Evolutionary conservation across 2,888 invertebrate genomes (phyloP).

Genomic region (Nasonovia ribisnigri): DNA sequence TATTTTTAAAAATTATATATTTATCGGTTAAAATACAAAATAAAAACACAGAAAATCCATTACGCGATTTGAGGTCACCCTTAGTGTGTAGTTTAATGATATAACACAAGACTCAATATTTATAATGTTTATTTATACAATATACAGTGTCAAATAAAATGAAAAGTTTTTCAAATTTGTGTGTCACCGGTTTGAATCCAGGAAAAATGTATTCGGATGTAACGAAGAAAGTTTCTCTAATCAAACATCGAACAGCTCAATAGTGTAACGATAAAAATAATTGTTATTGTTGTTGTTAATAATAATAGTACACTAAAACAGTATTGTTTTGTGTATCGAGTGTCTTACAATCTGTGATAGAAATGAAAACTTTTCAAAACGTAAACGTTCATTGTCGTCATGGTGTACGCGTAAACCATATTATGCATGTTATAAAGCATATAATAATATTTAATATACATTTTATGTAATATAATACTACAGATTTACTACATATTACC

Average conservation of each 20-base stretch:
- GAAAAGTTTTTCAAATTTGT: not conserved
- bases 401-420: not conserved
- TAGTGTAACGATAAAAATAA: not conserved
- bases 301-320: not conserved
- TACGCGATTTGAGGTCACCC: constrained; percentile 36
- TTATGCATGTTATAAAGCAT: not conserved
- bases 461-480: no score
- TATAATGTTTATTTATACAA: not conserved
- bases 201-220: not conserved
- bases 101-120: constrained; percentile 21
- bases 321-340: not conserved
- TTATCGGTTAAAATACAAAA: constrained; percentile 18
- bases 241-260: not conserved
- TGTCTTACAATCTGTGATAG: no score
- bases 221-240: not conserved
- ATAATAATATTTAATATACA: no score
- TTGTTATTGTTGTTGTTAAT: not conserved
- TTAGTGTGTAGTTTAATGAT: not conserved
- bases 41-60: constrained; percentile 50
- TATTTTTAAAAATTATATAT: constrained; percentile 9
- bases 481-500: no score
- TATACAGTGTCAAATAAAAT: not conserved
- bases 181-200: not conserved
- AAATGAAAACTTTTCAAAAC: not conserved
- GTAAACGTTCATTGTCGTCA: no score